Base-by-base conservation (phyloP, 2,888 invertebrate genomes). In the Itoplectis maculator region DNA sequence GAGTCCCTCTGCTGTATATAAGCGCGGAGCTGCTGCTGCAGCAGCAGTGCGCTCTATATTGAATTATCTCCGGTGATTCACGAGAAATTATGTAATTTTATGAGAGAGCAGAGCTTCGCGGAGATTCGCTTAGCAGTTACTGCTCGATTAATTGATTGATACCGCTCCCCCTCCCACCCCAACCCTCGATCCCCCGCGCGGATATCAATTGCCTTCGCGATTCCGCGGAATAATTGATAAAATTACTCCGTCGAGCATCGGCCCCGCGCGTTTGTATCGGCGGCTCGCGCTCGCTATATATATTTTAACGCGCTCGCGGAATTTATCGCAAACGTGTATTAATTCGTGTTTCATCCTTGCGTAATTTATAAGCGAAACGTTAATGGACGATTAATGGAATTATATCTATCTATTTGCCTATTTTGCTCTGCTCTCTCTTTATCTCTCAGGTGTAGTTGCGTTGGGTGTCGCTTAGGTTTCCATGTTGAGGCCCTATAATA, bases 1-100 rank as follows among this genome's bases (percentile, higher is more conserved):
- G 77, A 74, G 68, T 77, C 81, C 59, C 79, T 29, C 29, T 40
- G 75, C n/a, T n/a, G 37, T 81, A 66, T 81, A 83, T 80, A 83
- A 84, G 79, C 83, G 79, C 54, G 3, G 29, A 29, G 29, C 29
- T n/a, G n/a, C n/a, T n/a, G n/a, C n/a, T n/a, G n/a, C n/a, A n/a
- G 29, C 29, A 5, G 3, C 3, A 29, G 29, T 5, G 29, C 61
- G 49, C 61, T 72, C 61, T 66, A 72, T 76, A 85, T 85, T 81
- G 72, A 84, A 83, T 85, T 85, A 84, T 84, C 84, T 84, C 84
- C 81, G 70, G 79, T 84, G 79, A 84, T 83, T 84, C 83, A 81
- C 61, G 82, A 76, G 83, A 81, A 84, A 82, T 76, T 76, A 83
- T 83, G 83, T 84, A 83, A 84, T 83, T 83, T 74, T 79, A 83